Base-by-base conservation (phyloP, 2,888 invertebrate genomes). In the Geophilus truncorum region DNA sequence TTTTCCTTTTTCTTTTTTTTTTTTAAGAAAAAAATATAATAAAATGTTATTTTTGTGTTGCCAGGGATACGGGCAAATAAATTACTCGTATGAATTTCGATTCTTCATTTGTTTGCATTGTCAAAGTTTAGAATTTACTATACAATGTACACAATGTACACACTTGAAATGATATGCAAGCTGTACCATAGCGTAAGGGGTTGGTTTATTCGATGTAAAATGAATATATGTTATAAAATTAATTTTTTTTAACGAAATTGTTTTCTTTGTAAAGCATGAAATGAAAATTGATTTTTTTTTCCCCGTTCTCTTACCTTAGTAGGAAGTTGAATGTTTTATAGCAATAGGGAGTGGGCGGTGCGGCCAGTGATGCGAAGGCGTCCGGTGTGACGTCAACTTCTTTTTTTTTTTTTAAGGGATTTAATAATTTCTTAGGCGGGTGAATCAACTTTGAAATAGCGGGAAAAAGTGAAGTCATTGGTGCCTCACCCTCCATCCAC, bases 381-480 rank as follows among this genome's bases (percentile, higher is more conserved):
- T 62, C 21, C 21, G 15, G 10, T 23, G 10, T 62, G 57, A 62
- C 57, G 57, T 62, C n/a, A 9, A 1, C 18, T n/a, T 3, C 10
- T 62, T 57, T 62, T 62, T 62, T 62, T 12, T 62, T 62, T 12
- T 23, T 6, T 10, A n/a, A n/a, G n/a, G 21, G 57, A 62, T 62
- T 62, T 23, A 62, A 62, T 62, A 62, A 62, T 62, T 62, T 23
- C 57, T 62, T 62, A 62, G 57, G 57, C 57, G 57, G 57, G 57
- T 62, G 57, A 62, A 62, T 62, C 57, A 62, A 62, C 57, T 62
- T 62, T 62, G 40, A 62, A 62, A 62, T 62, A 62, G 57, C 57
- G 57, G 57, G 57, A 62, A 62, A 62, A 62, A 62, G 21, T 62
- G 57, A n/a, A 62, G 57, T 62, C 57, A 62, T 23, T 23, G 12